These are phyloP conservation scores for Rhyacichthys aspro DNA, from an alignment of 2,797 vertebrate species.

Conservation along the genomic window DNA sequence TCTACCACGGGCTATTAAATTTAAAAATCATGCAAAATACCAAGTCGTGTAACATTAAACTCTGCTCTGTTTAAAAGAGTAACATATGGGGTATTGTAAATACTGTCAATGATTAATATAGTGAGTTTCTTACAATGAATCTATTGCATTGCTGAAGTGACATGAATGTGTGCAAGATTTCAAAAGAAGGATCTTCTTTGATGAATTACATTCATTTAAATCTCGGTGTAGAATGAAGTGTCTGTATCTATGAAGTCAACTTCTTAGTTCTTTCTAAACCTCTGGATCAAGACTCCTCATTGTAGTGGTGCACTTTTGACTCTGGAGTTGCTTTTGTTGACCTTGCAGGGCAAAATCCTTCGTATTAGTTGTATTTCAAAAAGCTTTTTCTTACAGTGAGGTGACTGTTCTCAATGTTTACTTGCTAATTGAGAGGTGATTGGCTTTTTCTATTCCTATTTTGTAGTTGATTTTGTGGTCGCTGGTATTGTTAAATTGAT, in stretches of 20 bases:
- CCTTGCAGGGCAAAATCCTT: conserved; percentile 38
- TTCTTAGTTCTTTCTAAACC: conserved; percentile 25
- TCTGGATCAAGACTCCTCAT: conserved; percentile 38
- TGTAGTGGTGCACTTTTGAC: conserved; percentile 56
- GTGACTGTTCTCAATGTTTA: conserved; percentile 59
- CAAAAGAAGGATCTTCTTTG: conserved; percentile 33
- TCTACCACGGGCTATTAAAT: conserved; percentile 51
- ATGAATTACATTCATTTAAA: conserved; percentile 29
- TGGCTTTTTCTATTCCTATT: conserved; percentile 33
- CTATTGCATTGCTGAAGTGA: conserved; percentile 53
- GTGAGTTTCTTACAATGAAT: conserved; percentile 59
- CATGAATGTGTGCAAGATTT: conserved; percentile 51
- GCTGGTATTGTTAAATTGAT: conserved; percentile 50
- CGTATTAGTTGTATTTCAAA: conserved; percentile 50
- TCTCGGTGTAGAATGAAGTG: conserved; percentile 27
- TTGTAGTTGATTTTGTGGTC: conserved; percentile 69
- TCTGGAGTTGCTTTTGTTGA: conserved; percentile 53
- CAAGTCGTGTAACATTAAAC: conserved; percentile 49
- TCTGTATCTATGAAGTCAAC: conserved; percentile 47
- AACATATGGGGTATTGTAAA: conserved; percentile 68
- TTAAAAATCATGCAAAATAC: conserved; percentile 48
- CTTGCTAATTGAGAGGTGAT: conserved; percentile 41
- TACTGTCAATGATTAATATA: conserved; percentile 55
- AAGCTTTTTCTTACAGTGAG: conserved; percentile 46
- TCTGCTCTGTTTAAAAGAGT: conserved; percentile 77